These are phyloP conservation scores for Chroicocephalus ridibundus DNA, from an alignment of 2,113 vertebrate species.

Conservation along the genomic window DNA sequence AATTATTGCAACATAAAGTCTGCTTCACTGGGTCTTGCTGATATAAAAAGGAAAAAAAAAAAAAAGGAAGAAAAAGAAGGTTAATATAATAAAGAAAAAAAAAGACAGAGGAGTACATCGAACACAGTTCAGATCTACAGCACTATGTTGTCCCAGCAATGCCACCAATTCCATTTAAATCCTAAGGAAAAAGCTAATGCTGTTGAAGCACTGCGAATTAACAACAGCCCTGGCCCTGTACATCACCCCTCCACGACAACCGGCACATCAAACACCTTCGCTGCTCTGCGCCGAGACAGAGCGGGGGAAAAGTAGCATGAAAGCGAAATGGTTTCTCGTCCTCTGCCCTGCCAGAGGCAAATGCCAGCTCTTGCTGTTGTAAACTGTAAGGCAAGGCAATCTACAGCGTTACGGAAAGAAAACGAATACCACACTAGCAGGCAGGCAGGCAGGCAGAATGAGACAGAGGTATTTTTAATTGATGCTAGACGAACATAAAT, in stretches of 20 bases:
- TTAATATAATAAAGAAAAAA: conserved; percentile 26
- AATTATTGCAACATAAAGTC: conserved; percentile 64
- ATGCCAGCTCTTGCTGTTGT: conserved; percentile 51
- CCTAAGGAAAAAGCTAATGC: not conserved
- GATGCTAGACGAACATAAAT: conserved; percentile 56
- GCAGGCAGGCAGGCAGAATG: conserved; percentile 61
- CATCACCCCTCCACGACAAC: conserved; percentile 18
- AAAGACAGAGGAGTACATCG: not conserved
- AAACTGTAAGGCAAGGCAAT: conserved; percentile 37
- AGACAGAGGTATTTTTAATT: conserved; percentile 70
- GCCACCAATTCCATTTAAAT: conserved; percentile 7
- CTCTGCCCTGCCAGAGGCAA: conserved; percentile 49
- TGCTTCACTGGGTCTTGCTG: conserved; percentile 57
- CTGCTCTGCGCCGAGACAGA: not conserved
- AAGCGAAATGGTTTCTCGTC: conserved; percentile 51
- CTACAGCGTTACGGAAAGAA: conserved; percentile 40
- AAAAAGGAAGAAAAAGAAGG: not conserved
- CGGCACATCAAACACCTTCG: conserved; percentile 14
- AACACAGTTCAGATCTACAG: not conserved
- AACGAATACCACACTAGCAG: conserved; percentile 37
- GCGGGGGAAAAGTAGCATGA: not conserved
- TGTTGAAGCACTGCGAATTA: conserved; percentile 23
- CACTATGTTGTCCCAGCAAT: not conserved
- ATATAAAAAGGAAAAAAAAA: not conserved
- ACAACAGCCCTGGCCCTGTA: not conserved